Conservation (phyloP, 2,113 vertebrate genomes). For the Xerus inauris region DNA sequence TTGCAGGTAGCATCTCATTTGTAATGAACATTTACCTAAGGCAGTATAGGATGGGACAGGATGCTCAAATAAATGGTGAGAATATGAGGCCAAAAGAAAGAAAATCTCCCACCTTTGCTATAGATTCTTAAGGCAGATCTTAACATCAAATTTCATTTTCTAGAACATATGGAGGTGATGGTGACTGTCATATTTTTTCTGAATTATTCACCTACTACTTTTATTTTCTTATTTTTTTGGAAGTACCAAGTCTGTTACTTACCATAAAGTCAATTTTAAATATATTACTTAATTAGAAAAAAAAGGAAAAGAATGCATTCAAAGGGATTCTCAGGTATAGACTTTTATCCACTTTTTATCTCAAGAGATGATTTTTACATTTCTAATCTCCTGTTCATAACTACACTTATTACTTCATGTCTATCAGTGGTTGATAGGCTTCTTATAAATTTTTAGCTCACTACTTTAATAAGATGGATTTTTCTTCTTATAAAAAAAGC, state of each 20-base stretch:
- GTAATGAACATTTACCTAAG: neutral
- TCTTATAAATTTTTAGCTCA: neutral
- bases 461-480: neutral
- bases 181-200: neutral
- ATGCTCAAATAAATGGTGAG: neutral
- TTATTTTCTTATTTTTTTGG: slow-evolving; percentile 27
- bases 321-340: neutral
- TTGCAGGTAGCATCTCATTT: neutral
- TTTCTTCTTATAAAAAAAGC: neutral
- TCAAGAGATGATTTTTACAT: neutral
- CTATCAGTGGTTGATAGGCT: neutral
- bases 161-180: neutral
- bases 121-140: neutral
- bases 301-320: neutral
- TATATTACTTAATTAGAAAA: neutral
- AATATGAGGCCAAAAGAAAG: neutral
- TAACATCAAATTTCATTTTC: neutral
- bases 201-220: slow-evolving; percentile 1
- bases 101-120: neutral
- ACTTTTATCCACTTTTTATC: neutral
- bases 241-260: neutral
- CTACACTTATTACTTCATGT: neutral
- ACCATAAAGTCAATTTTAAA: neutral
- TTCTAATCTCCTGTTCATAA: neutral
- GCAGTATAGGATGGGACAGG: neutral